These are phyloP conservation scores for Clarias batrachus DNA, from an alignment of 2,113 vertebrate genomes.

Conservation along the genomic window DNA sequence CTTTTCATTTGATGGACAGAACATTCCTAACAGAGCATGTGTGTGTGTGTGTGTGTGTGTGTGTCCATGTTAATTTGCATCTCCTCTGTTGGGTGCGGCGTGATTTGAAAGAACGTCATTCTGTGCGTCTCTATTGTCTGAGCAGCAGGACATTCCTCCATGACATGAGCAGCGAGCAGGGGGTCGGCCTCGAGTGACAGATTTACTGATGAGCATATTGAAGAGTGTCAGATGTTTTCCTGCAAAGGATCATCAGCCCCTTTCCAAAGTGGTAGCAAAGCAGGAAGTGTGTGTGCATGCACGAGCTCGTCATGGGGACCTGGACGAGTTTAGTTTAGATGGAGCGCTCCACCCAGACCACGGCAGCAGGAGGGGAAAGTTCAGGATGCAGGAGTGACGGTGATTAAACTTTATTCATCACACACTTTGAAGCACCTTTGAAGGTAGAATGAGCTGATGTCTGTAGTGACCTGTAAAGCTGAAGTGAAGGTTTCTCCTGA, in stretches of 20 bases:
- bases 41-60: constrained; percentile 19
- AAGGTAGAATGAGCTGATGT: not conserved
- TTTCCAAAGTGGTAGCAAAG: constrained; percentile 10
- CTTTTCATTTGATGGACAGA: constrained; percentile 26
- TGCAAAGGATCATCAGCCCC: not conserved
- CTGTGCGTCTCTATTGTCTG: constrained; percentile 31
- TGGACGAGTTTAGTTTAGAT: not conserved
- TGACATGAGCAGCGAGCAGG: constrained; percentile 1
- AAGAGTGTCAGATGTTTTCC: constrained; percentile 12
- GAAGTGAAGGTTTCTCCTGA: not conserved
- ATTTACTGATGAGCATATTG: constrained; percentile 17
- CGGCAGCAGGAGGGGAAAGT: constrained; percentile 10
- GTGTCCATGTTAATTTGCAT: constrained; percentile 1
- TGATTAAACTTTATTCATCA: constrained; percentile 21
- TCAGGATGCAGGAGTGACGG: constrained; percentile 47
- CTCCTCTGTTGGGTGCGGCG: not conserved
- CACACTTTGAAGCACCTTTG: constrained; percentile 8
- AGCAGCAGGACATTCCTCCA: constrained; percentile 37
- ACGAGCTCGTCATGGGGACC: not conserved
- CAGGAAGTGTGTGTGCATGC: constrained; percentile 15
- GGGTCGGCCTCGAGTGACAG: constrained; percentile 26
- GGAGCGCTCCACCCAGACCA: not conserved
- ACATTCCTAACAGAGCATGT: not conserved
- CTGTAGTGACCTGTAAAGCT: not conserved
- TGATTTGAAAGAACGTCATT: constrained; percentile 20